Evolutionary conservation across 2,113 vertebrate species (phyloP), one percentile per base, ranked within the genome.

Genomic region (Zosterops japonicus): DNA sequence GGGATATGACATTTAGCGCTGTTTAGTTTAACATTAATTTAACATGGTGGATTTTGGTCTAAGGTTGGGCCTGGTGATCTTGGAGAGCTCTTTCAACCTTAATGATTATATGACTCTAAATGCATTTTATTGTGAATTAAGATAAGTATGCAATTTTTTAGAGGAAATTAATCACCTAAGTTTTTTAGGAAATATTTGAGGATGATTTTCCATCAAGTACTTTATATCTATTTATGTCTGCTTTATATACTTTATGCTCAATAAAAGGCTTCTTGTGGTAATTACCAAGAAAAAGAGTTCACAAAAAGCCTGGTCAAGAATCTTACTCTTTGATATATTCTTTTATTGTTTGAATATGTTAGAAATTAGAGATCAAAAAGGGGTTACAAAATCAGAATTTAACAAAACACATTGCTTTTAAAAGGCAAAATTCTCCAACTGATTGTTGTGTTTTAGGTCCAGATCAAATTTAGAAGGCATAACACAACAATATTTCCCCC

Each of bases 1-100:
- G 44, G 25, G 21, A 63, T 60, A 35, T 2, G 11, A 10, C 8
- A 13, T 52, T 21, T 61, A 61, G 10, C 0, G 0, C 25, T 53
- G 24, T 59, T 59, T 61, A 18, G 17, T 27, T 39, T 27, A 36
- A 60, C 23, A 25, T 44, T 71, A 36, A 3, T n/a, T 25, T 53
- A 11, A 20, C 21, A 21, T 36, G 36, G 13, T 44, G 33, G 17
- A 25, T 44, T 61, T 53, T 63, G 39, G 33, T 46, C 39, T 53
- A 36, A 36, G 5, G 22, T 53, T 72, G 21, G 13, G 10, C 39
- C 60, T 21, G 8, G 6, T 44, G 6, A 7, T 22, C 27, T 53
- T 61, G 21, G 25, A 53, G 33, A 21, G 42, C 12, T 71, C 36
- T 44, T 44, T 11, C 33, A 46, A 13, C 8, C 11, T 63, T 36